Evolutionary conservation across 2,888 invertebrate species (phyloP), one percentile per base, ranked within the genome.

Genomic region (Malacosoma neustria): DNA sequence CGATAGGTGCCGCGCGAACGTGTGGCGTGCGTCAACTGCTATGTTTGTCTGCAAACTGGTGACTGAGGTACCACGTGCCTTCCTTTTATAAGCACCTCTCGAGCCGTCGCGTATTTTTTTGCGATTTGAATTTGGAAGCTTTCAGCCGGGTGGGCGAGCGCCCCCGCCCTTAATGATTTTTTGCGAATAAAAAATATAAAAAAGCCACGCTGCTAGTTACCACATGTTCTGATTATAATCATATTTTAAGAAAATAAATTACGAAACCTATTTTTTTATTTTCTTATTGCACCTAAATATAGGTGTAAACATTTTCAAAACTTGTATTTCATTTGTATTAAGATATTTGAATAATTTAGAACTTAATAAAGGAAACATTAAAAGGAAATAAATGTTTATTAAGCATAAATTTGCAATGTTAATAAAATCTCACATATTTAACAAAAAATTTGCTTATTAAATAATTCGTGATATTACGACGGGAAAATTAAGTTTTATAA

Each of bases 41-140:
- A 59, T 43, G 62, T 51, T 54, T 63, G 70, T 67, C 72, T 67
- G 45, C 50, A 63, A 72, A 82, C 84, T 85, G 73, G 54, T 68
- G 68, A 61, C 60, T 50, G 56, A 51, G 59, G 53, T 56, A 56
- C 62, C 82, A 82, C 81, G 82, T 82, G 81, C 73, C 68, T 54
- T 50, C 48, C 62, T 72, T 84, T 72, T 84, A 84, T 81, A 81
- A 54, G 56, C 63, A 60, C 56, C 61, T 68, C 69, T 71, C 67
- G 68, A 58, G 66, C 72, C 65, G 62, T 74, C 71, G 79, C 75
- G 70, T 68, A 75, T 82, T 77, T 81, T 71, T 81, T 85, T 79
- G 81, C 79, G 69, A 73, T 76, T 75, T 62, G 71, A 81, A 76
- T 82, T 82, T 80, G 77, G 81, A 77, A 80, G 81, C 80, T 84